Evolutionary conservation across 2,113 vertebrate genomes (phyloP).

Genomic region (Urocitellus parryii): DNA sequence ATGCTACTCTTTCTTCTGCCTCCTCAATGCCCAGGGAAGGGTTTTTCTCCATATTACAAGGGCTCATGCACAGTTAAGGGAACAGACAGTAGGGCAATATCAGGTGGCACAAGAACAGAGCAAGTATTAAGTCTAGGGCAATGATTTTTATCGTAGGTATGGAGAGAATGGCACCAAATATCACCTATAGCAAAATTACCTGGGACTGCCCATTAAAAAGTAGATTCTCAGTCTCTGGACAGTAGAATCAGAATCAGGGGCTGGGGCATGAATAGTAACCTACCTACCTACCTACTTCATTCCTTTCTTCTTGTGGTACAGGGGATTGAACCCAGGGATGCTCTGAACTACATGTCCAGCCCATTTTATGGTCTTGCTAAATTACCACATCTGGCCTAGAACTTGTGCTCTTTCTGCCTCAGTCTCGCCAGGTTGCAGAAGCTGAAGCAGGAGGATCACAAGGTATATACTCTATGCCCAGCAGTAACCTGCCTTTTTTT

Average conservation of each 20-base stretch:
- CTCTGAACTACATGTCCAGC: no score
- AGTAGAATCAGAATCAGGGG: neutral
- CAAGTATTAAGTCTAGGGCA: neutral
- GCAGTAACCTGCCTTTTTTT: neutral
- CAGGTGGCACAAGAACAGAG: neutral
- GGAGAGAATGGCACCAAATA: neutral
- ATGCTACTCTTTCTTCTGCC: neutral
- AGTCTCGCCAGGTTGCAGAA: no score
- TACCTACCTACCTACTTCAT: no score
- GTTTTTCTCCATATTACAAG: neutral
- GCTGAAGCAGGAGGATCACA: no score
- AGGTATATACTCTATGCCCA: no score
- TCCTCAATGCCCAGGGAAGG: neutral
- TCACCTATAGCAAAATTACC: neutral
- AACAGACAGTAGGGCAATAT: neutral
- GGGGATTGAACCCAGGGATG: no score
- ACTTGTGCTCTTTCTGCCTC: no score
- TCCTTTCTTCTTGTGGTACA: no score
- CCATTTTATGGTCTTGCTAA: no score
- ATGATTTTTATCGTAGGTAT: neutral
- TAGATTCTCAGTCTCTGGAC: neutral
- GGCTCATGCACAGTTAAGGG: neutral
- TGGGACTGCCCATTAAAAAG: neutral
- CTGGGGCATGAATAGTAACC: neutral
- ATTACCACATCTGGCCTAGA: no score